A percentile compares a stretch with the other conserved stretches of the same genome.
Conservation (phyloP, 2,797 vertebrate genomes). For the Hoplostethus atlanticus region DNA sequence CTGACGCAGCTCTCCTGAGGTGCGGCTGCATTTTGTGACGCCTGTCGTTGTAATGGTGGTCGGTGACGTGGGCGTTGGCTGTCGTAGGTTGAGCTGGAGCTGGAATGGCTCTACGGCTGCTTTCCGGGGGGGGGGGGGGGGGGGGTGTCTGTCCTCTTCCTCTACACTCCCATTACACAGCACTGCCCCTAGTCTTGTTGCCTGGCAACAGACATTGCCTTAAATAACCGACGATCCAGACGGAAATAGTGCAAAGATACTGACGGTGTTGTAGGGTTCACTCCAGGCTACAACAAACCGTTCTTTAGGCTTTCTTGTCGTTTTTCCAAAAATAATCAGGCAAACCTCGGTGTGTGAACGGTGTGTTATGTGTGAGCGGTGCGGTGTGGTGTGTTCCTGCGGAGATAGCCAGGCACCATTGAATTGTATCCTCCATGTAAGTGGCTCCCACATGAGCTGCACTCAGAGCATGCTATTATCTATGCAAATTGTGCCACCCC, state of each 20-base stretch:
- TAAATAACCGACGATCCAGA: constrained; percentile 83
- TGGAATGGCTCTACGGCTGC: constrained; percentile 60
- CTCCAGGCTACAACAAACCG: constrained; percentile 76
- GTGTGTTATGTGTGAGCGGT: constrained; percentile 28
- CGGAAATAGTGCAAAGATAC: constrained; percentile 79
- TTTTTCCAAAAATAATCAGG: constrained; percentile 34
- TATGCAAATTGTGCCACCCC: constrained; percentile 72
- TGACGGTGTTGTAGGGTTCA: constrained; percentile 77
- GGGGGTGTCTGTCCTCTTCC: constrained; percentile 64
- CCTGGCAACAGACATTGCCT: constrained; percentile 87
- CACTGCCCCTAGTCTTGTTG: constrained; percentile 83
- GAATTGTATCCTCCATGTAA: constrained; percentile 71
- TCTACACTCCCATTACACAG: constrained; percentile 75
- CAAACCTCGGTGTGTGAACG: constrained; percentile 57
- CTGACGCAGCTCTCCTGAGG: constrained; percentile 1
- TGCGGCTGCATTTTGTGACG: constrained; percentile 56
- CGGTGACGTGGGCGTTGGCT: constrained; percentile 83
- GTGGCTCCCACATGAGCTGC: constrained; percentile 74
- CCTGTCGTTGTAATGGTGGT: constrained; percentile 62
- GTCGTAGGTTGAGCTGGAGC: constrained; percentile 60
- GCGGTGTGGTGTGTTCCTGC: constrained; percentile 53
- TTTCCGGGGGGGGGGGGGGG: constrained; percentile 34
- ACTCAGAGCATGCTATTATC: constrained; percentile 70
- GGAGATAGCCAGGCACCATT: constrained; percentile 53
- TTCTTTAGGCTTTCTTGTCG: constrained; percentile 49